Evolutionary conservation across 2,113 vertebrate species (phyloP).

Genomic region (Mus spicilegus): DNA sequence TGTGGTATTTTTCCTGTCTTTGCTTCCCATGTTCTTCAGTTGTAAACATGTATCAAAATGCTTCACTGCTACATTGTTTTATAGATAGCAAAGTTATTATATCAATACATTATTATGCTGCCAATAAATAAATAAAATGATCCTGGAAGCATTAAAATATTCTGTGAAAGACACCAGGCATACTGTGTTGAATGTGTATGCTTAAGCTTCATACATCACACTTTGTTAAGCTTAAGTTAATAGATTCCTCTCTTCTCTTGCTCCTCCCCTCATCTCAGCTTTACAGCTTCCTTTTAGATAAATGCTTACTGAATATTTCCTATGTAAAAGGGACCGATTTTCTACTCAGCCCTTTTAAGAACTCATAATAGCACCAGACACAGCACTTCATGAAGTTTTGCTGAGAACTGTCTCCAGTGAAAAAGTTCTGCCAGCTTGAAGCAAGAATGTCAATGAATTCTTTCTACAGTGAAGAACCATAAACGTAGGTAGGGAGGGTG

Average conservation of each 20-base stretch:
- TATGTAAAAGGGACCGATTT: neutral
- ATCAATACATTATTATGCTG: neutral
- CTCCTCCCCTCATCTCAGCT: neutral
- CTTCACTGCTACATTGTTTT: neutral
- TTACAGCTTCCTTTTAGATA: neutral
- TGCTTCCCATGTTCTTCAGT: neutral
- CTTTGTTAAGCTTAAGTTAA: neutral
- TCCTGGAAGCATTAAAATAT: neutral
- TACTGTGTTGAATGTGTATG: neutral
- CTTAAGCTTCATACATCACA: neutral
- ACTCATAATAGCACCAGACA: neutral
- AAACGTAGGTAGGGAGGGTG: neutral
- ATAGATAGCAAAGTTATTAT: neutral
- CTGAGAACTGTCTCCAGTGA: constrained; percentile 1
- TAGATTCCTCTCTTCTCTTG: neutral
- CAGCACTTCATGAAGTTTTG: neutral
- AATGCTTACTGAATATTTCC: neutral
- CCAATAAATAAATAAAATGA: constrained; percentile 10
- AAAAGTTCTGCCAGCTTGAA: neutral
- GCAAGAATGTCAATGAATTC: constrained; percentile 29
- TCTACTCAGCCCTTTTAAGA: neutral
- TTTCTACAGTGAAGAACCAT: constrained; percentile 7
- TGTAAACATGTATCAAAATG: neutral
- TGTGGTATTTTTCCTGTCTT: neutral
- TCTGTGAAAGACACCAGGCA: neutral